These are phyloP conservation scores for Morpho deidamia DNA, from an alignment of 2,888 invertebrate genomes.

Conservation along the genomic window DNA sequence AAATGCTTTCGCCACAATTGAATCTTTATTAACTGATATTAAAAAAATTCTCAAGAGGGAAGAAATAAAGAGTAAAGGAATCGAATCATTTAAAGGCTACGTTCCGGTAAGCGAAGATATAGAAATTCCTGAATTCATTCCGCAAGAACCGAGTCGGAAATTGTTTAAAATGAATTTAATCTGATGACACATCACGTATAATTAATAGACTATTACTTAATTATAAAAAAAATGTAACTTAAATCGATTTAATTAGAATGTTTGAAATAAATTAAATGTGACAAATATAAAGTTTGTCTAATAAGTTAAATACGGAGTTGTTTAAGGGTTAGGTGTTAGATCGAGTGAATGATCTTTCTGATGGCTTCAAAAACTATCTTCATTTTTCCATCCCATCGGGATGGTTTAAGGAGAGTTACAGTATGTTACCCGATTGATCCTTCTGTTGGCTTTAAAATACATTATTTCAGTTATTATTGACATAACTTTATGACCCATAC, in stretches of 20 bases:
- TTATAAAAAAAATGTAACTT: too few species aligned
- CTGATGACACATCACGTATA: not conserved
- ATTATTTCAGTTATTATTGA: too few species aligned
- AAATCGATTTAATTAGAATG: not conserved
- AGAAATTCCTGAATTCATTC: conserved; percentile 8
- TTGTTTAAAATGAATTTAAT: conserved; percentile 5
- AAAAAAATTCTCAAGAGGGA: conserved; percentile 17
- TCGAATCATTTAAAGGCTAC: conserved; percentile 15
- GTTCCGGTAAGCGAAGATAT: conserved; percentile 31
- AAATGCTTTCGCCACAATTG: conserved; percentile 10
- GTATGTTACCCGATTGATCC: too few species aligned
- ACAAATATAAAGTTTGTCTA: too few species aligned
- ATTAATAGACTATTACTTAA: not conserved
- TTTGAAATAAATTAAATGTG: not conserved
- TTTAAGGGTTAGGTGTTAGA: too few species aligned
- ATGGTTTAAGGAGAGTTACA: too few species aligned
- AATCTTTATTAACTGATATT: conserved; percentile 16
- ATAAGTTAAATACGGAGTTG: too few species aligned
- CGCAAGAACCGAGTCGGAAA: conserved; percentile 5
- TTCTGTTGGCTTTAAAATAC: too few species aligned
- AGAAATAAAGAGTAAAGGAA: conserved; percentile 5
- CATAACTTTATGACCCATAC: too few species aligned
- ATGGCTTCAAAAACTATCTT: too few species aligned
- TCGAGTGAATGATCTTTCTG: too few species aligned
- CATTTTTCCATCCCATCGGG: too few species aligned